Conservation (phyloP, 2,797 vertebrate genomes). For the Hypotaenidia philippensis region DNA sequence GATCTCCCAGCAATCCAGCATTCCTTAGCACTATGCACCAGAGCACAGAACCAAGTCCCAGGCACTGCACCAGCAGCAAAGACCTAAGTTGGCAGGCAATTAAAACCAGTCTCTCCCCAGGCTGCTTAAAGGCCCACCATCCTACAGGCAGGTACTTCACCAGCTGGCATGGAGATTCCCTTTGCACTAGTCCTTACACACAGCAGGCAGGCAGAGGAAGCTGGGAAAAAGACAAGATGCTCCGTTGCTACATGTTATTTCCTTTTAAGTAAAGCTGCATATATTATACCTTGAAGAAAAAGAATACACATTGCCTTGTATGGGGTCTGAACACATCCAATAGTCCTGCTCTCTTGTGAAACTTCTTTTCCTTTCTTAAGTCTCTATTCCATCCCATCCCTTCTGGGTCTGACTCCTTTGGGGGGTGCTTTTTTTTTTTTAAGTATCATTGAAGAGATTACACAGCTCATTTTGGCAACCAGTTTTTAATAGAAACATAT, state of each 20-base stretch:
- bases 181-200: not conserved
- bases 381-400: not conserved
- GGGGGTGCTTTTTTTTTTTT: not conserved
- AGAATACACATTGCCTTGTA: not conserved
- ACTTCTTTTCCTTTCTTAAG: not conserved
- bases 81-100: not conserved
- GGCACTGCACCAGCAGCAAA: not conserved
- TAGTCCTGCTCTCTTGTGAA: not conserved
- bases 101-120: not conserved
- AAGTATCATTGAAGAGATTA: not conserved
- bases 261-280: not conserved
- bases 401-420: not conserved
- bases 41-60: not conserved
- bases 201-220: not conserved
- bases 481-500: constrained; percentile 44
- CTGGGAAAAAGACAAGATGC: not conserved
- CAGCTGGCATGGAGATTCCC: not conserved
- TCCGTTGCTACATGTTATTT: not conserved
- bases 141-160: not conserved
- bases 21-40: not conserved
- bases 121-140: not conserved
- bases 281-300: not conserved
- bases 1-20: not conserved
- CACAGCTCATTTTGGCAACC: not conserved
- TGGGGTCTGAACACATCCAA: not conserved